These are phyloP conservation scores for Gastracanthus pulcherrimus DNA, from an alignment of 2,888 invertebrate genomes.

Conservation along the genomic window DNA sequence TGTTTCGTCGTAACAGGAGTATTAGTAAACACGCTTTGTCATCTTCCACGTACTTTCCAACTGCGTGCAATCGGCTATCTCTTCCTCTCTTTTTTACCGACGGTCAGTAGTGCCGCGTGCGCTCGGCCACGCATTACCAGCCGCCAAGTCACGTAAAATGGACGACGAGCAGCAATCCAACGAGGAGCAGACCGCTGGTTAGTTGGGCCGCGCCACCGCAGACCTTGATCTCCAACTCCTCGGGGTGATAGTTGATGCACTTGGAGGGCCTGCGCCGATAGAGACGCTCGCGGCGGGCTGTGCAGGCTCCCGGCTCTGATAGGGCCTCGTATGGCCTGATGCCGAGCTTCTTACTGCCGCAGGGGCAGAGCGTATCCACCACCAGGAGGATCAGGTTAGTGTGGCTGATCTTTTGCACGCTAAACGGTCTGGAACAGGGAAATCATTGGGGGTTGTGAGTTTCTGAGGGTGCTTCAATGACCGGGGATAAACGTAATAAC, in stretches of 20 bases:
- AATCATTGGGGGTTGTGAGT: too few species aligned
- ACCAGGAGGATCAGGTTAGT: constrained; percentile 93
- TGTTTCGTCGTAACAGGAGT: not conserved
- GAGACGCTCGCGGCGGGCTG: constrained; percentile 80
- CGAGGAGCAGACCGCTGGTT: constrained; percentile 47
- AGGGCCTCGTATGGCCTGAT: constrained; percentile 83
- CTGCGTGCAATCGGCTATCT: constrained; percentile 13
- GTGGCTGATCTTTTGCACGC: constrained; percentile 93
- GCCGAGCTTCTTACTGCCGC: constrained; percentile 91
- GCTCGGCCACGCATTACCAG: not conserved
- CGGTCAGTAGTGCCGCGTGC: not conserved
- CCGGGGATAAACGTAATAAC: too few species aligned
- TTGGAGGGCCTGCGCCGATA: constrained; percentile 87
- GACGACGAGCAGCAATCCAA: constrained; percentile 48
- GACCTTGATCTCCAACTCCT: constrained; percentile 80
- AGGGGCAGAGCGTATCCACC: constrained; percentile 92
- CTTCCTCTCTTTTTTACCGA: not conserved
- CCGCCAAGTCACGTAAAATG: constrained; percentile 48
- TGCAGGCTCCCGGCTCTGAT: constrained; percentile 73
- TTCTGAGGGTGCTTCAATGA: too few species aligned
- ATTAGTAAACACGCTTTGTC: not conserved
- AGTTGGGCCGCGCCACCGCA: constrained; percentile 67
- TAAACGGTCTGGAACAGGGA: constrained; percentile 85
- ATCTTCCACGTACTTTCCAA: constrained; percentile 15
- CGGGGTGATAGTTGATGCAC: constrained; percentile 94